Conservation (phyloP, 1,140 invertebrate species). For the Asobara japonica region DNA sequence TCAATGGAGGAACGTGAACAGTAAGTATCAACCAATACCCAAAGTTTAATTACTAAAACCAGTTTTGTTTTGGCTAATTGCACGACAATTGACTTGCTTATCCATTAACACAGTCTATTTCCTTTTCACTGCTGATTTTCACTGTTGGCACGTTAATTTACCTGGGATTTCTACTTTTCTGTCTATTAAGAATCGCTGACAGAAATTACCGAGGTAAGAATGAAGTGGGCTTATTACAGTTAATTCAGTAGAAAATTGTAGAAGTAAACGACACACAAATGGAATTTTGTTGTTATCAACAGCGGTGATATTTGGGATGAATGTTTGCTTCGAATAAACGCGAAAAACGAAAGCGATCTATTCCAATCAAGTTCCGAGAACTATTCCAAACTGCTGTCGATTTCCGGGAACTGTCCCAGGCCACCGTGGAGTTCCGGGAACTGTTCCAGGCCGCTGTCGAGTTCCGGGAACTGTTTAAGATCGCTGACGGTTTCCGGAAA, state of each 20-base stretch:
- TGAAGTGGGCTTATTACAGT: neutral
- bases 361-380: too few species aligned
- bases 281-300: too few species aligned
- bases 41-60: conserved; percentile 11
- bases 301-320: too few species aligned
- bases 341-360: too few species aligned
- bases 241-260: neutral
- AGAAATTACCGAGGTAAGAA: neutral
- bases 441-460: too few species aligned
- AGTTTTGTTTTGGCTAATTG: neutral
- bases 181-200: neutral
- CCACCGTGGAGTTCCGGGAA: too few species aligned
- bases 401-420: too few species aligned
- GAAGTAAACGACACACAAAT: too few species aligned
- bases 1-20: conserved; percentile 84
- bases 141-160: neutral
- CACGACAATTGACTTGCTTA: conserved; percentile 3
- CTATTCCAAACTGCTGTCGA: too few species aligned
- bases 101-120: conserved; percentile 6
- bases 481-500: too few species aligned
- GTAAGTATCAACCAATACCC: conserved; percentile 71
- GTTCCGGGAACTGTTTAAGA: too few species aligned
- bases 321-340: too few species aligned
- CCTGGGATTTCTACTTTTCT: neutral
- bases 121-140: neutral